These are phyloP conservation scores for Sepioteuthis lessoniana DNA, from an alignment of 2,888 invertebrate genomes.

Conservation along the genomic window DNA sequence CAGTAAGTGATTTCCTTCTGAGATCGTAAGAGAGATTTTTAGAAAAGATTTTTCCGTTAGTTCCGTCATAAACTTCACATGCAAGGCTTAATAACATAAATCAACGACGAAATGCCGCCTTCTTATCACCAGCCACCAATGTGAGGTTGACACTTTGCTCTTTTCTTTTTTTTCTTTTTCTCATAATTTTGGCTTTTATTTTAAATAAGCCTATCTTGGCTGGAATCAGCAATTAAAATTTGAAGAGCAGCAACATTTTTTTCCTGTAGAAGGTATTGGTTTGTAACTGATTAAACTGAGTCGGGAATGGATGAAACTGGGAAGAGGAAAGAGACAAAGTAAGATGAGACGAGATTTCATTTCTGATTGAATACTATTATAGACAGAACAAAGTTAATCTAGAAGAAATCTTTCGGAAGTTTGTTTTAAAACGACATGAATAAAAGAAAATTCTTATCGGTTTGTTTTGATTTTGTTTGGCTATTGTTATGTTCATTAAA, in stretches of 20 bases:
- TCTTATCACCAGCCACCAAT: neutral
- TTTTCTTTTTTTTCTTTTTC: too few relatives aligned
- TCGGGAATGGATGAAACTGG: neutral
- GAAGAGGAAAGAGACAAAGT: neutral
- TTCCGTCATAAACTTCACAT: neutral
- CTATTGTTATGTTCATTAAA: too few relatives aligned
- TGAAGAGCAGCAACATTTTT: neutral
- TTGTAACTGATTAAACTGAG: neutral
- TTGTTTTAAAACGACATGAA: neutral
- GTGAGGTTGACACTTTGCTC: neutral
- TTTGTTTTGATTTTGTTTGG: too few relatives aligned
- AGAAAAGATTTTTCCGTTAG: neutral
- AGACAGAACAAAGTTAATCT: neutral
- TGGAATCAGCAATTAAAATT: conserved; percentile 33
- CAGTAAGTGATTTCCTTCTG: neutral
- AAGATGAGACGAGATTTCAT: neutral
- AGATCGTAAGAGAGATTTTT: neutral
- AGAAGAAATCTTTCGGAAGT: neutral
- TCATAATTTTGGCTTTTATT: neutral
- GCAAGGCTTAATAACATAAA: neutral
- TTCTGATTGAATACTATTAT: neutral
- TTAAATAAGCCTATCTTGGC: neutral
- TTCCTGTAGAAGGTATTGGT: neutral
- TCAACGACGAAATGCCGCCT: neutral
- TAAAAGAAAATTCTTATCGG: too few relatives aligned